phyloP scores from a whole-genome alignment of 2,113 vertebrate species.

The Oreotragus oreotragus region DNA sequence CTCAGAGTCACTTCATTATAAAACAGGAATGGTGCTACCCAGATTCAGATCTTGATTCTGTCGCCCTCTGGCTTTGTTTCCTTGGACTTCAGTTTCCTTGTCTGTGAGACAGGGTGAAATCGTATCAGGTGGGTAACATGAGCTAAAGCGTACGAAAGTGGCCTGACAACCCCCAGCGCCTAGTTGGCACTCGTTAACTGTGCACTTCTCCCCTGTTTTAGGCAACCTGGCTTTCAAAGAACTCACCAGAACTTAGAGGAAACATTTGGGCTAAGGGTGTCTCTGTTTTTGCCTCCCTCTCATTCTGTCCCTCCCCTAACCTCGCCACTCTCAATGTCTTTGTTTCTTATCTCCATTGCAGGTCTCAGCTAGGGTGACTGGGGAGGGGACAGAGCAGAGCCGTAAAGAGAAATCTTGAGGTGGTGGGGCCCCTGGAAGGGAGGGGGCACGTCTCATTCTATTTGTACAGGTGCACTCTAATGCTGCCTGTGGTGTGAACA shows the following conservation, averaged over 20 bases:
- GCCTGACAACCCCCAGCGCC: not conserved
- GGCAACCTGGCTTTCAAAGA: not conserved
- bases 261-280: not conserved
- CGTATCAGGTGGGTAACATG: not conserved
- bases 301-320: not conserved
- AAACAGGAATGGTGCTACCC: not conserved
- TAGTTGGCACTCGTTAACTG: not conserved
- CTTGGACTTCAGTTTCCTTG: not conserved
- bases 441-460: slow-evolving; percentile 77
- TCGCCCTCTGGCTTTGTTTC: not conserved
- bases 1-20: not conserved
- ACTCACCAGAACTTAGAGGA: not conserved
- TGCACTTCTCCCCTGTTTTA: not conserved
- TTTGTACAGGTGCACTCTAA: slow-evolving; percentile 86
- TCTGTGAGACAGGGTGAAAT: not conserved
- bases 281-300: not conserved
- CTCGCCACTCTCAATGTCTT: not conserved
- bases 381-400: slow-evolving; percentile 40
- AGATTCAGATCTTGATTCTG: not conserved
- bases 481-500: slow-evolving; percentile 80
- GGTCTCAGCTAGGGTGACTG: not conserved
- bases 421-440: slow-evolving; percentile 31
- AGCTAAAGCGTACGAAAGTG: not conserved
- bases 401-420: slow-evolving; percentile 47
- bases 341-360: slow-evolving; percentile 66